Conservation (phyloP, 2,797 vertebrate genomes). For the Phoebastria nigripes region DNA sequence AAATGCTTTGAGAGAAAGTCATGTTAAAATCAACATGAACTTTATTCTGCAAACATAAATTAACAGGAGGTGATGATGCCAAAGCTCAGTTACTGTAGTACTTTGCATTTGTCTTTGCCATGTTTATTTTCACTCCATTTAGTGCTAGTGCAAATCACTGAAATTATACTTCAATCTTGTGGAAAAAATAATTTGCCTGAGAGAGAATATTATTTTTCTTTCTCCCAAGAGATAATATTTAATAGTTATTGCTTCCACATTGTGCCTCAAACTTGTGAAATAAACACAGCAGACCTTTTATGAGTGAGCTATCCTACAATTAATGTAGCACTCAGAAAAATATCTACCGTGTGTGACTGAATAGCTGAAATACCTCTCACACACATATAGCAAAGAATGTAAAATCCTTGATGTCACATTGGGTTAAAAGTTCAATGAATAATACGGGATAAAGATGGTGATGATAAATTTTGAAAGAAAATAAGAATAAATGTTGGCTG, state of each 20-base stretch:
- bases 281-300: slow-evolving; percentile 2
- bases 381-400: background rate
- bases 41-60: slow-evolving; percentile 28
- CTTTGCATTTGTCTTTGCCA: slow-evolving; percentile 13
- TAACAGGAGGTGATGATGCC: background rate
- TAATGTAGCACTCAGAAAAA: background rate
- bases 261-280: slow-evolving; percentile 24
- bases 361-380: slow-evolving; percentile 20
- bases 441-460: background rate
- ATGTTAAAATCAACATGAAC: slow-evolving; percentile 30
- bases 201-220: background rate
- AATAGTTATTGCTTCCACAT: background rate
- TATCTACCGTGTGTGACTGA: background rate
- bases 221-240: background rate
- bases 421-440: slow-evolving; percentile 31
- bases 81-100: background rate
- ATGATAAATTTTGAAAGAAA: slow-evolving; percentile 44
- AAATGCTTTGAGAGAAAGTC: slow-evolving; percentile 8
- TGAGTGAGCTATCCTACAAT: slow-evolving; percentile 7
- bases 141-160: background rate
- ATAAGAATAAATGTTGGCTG: background rate
- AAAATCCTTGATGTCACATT: background rate
- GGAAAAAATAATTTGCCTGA: slow-evolving; percentile 11
- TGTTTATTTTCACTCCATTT: slow-evolving; percentile 39
- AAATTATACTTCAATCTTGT: slow-evolving; percentile 26